A percentile compares a stretch with the other conserved stretches of the same genome.
These are phyloP conservation scores for Capitella teleta DNA, from an alignment of 1,140 invertebrate genomes.

Conservation along the genomic window DNA sequence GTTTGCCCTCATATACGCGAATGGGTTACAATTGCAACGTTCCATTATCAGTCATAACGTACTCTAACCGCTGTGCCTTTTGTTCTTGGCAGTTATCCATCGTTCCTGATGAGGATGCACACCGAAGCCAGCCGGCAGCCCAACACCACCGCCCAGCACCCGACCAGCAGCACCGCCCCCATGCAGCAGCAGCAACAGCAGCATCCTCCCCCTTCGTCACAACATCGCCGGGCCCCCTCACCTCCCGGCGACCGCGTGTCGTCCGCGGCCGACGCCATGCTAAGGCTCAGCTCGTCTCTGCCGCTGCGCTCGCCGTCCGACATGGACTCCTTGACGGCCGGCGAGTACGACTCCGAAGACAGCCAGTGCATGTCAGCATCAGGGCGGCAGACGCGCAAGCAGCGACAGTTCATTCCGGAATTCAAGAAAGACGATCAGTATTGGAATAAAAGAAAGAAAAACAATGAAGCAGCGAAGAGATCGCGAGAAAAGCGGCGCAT, in stretches of 20 bases:
- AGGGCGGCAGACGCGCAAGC: conserved; percentile 52
- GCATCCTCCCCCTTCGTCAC: too few relatives aligned
- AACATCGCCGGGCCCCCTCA: not conserved
- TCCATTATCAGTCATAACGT: too few relatives aligned
- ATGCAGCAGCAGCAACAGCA: too few relatives aligned
- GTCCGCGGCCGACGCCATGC: conserved; percentile 7
- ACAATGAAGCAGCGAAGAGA: conserved; percentile 90
- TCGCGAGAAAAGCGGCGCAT: conserved; percentile 88
- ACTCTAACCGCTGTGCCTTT: too few relatives aligned
- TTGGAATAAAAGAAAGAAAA: conserved; percentile 86
- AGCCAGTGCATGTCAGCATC: not conserved
- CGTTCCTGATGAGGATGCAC: too few relatives aligned
- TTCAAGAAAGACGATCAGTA: conserved; percentile 94
- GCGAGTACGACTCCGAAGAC: not conserved
- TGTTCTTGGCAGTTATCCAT: too few relatives aligned
- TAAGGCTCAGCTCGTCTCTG: not conserved
- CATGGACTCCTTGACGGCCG: not conserved
- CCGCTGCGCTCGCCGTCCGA: not conserved
- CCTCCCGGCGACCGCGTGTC: not conserved
- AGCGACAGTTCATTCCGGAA: conserved; percentile 91
- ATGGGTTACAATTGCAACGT: too few relatives aligned
- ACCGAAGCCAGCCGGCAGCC: too few relatives aligned
- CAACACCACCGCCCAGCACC: too few relatives aligned
- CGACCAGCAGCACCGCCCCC: too few relatives aligned
- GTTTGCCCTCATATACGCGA: too few relatives aligned